Evolutionary conservation across 2,888 invertebrate species (phyloP).

Genomic region (Frankliniella fusca): DNA sequence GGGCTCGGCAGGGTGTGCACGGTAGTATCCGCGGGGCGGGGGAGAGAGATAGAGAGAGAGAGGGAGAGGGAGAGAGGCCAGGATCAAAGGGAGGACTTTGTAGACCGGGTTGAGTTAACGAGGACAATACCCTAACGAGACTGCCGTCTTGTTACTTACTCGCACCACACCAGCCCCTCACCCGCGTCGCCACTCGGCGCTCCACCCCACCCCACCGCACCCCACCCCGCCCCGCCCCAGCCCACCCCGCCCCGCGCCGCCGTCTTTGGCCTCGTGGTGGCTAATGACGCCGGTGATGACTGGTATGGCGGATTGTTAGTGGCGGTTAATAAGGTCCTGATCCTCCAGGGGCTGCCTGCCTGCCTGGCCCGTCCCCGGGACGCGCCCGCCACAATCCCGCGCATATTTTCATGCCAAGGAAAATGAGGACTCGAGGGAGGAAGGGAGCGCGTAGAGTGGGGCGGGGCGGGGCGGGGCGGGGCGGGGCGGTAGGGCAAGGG

Average conservation of each 20-base stretch:
- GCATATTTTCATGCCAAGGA: neutral
- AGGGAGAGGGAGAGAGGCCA: neutral
- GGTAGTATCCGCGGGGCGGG: neutral
- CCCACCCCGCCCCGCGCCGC: neutral
- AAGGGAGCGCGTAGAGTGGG: neutral
- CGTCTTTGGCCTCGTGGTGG: neutral
- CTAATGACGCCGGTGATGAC: slow-evolving; percentile 4
- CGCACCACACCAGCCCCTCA: neutral
- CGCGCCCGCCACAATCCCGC: neutral
- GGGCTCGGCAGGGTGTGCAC: neutral
- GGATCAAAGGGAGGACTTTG: slow-evolving; percentile 22
- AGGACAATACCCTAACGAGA: slow-evolving; percentile 24
- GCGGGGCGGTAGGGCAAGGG: neutral
- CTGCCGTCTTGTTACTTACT: slow-evolving; percentile 21
- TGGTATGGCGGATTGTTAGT: neutral
- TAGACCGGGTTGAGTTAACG: slow-evolving; percentile 24
- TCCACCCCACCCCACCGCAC: neutral
- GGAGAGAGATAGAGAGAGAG: neutral
- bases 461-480: neutral
- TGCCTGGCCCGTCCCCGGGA: neutral
- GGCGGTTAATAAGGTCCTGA: slow-evolving; percentile 1
- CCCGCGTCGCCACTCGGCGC: neutral
- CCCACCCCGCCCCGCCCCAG: neutral
- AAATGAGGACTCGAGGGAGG: neutral
- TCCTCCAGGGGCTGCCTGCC: neutral